Base-by-base conservation (phyloP, 2,888 invertebrate genomes). In the Archips xylosteana region DNA sequence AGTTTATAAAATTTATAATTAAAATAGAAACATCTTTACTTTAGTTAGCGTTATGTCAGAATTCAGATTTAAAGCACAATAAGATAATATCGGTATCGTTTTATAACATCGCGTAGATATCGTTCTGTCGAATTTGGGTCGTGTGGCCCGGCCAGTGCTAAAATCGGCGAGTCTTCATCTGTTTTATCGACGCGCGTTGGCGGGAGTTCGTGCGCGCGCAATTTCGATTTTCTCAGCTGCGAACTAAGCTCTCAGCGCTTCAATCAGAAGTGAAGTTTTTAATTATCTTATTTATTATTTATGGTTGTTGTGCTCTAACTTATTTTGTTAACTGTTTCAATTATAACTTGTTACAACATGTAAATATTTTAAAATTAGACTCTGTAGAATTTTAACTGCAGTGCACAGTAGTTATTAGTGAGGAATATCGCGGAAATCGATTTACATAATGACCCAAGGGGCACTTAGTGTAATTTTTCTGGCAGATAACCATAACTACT, bases 141-240 rank as follows among this genome's bases (percentile, higher is more conserved):
- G 61, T n/a, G 13, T 57, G 60, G 15, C 34, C 36, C 42, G 51
- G 15, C 34, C 45, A 39, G 59, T 36, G 23, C 36, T 62, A 66
- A 74, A 63, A 67, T 74, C 73, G 74, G 74, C 54, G 36, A 42
- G 74, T 74, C 74, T 69, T 15, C 74, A 70, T 74, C 75, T 51
- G 72, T 75, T 69, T 61, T 75, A 69, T 66, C 72, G 72, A 72
- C 60, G 63, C 42, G 51, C 57, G 49, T 51, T 51, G 68, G 73
- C 60, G 75, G 63, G 42, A 59, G 67, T 45, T 61, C 73, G 69
- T 87, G 89, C 88, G 88, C 87, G 88, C 89, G 87, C 87, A 86
- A 76, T 67, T 78, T 80, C 80, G 76, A 81, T 82, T 79, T 76
- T 59, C 68, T 71, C 70, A 76, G 72, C 72, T 59, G 23, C 8